These are phyloP conservation scores for Gorsachius goisagi DNA, from an alignment of 2,113 vertebrate species.

Conservation along the genomic window DNA sequence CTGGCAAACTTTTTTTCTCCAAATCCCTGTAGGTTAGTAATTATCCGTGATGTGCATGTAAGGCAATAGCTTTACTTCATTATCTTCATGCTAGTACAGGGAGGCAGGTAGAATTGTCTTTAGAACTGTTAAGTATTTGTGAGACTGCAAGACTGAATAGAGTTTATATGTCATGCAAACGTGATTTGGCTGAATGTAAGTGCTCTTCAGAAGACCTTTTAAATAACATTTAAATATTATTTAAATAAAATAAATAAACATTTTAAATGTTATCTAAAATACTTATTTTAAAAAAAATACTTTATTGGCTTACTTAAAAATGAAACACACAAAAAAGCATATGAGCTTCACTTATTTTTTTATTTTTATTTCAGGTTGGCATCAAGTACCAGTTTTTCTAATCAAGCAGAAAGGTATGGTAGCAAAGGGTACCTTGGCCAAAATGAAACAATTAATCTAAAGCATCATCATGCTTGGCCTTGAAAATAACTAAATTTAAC, in stretches of 20 bases:
- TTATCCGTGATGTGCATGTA: neutral
- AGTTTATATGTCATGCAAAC: neutral
- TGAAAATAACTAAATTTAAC: neutral
- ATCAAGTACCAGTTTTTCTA: conserved; percentile 91
- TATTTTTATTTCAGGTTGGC: conserved; percentile 83
- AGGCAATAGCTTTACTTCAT: neutral
- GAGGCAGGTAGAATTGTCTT: neutral
- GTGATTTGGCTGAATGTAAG: neutral
- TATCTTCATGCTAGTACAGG: neutral
- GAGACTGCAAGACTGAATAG: neutral
- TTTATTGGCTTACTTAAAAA: neutral
- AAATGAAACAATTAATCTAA: neutral
- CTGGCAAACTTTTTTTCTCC: neutral
- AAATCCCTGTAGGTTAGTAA: neutral
- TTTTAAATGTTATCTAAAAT: neutral
- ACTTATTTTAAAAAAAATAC: neutral
- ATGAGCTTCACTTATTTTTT: neutral
- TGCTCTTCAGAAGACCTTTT: neutral
- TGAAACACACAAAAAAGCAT: neutral
- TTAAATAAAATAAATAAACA: no score
- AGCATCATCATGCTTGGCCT: neutral
- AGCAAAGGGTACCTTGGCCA: neutral
- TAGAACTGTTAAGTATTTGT: neutral
- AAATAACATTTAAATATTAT: no score
- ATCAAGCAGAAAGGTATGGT: conserved; percentile 96